A percentile compares a stretch with the other conserved stretches of the same genome.
phyloP scores from a whole-genome alignment of 2,113 vertebrate genomes.

The Nyctibius bracteatus region DNA sequence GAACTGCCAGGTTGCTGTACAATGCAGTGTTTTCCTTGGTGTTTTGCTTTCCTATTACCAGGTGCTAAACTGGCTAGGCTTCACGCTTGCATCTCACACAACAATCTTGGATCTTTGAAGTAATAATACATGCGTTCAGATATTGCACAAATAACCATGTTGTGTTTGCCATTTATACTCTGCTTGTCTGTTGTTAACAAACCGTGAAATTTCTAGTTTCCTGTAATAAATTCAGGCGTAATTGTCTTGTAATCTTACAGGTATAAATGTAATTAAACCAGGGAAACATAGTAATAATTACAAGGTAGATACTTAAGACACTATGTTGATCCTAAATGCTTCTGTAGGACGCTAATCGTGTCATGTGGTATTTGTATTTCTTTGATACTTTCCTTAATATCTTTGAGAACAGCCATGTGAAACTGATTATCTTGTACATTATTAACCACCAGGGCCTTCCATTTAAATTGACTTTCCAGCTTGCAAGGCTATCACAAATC shows the following conservation, averaged over 20 bases:
- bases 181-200: slow-evolving; percentile 36
- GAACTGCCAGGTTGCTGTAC: not conserved
- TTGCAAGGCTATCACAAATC: slow-evolving; percentile 16
- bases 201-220: slow-evolving; percentile 4
- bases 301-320: not conserved
- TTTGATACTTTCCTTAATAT: not conserved
- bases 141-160: slow-evolving; percentile 11
- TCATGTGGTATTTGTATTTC: slow-evolving; percentile 3
- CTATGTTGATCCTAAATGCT: not conserved
- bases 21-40: not conserved
- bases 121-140: not conserved
- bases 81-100: not conserved
- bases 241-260: slow-evolving; percentile 27
- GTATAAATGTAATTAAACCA: slow-evolving; percentile 29
- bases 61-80: not conserved
- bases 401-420: slow-evolving; percentile 14
- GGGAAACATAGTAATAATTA: not conserved
- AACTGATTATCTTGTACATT: slow-evolving; percentile 16
- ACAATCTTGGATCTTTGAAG: not conserved
- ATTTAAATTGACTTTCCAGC: slow-evolving; percentile 11
- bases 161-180: not conserved
- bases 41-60: not conserved
- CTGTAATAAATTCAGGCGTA: slow-evolving; percentile 1
- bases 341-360: not conserved
- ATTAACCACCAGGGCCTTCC: not conserved